These are phyloP conservation scores for Zeuzera pyrina DNA, from an alignment of 2,888 invertebrate species.

Conservation along the genomic window DNA sequence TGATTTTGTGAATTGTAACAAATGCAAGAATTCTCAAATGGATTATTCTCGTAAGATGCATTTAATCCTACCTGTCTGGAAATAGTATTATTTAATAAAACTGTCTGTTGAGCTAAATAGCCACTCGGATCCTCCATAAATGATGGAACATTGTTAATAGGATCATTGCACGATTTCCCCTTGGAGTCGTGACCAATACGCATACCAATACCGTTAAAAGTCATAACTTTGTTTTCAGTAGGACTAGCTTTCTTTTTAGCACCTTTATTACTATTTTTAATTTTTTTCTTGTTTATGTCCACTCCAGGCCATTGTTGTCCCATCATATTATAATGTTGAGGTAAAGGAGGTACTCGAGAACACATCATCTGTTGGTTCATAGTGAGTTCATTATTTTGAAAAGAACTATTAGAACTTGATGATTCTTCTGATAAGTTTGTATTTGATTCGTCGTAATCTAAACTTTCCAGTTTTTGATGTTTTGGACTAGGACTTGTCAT, in stretches of 20 bases:
- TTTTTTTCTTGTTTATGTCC: conserved; percentile 65
- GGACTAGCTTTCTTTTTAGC: conserved; percentile 61
- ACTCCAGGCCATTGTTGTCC: conserved; percentile 55
- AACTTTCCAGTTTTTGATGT: conserved; percentile 41
- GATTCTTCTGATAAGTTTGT: conserved; percentile 51
- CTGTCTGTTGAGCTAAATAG: conserved; percentile 92
- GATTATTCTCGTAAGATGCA: conserved; percentile 40
- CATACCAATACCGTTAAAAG: conserved; percentile 45
- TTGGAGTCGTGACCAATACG: conserved; percentile 47
- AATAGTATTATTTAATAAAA: conserved; percentile 87
- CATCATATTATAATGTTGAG: conserved; percentile 74
- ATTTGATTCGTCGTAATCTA: conserved; percentile 49
- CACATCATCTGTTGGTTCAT: conserved; percentile 71
- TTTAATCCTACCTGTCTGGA: conserved; percentile 75
- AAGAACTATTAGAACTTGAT: conserved; percentile 39
- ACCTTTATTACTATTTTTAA: conserved; percentile 67
- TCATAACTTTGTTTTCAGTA: conserved; percentile 39
- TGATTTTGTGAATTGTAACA: conserved; percentile 35
- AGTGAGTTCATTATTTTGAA: conserved; percentile 40
- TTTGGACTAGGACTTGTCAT: conserved; percentile 49
- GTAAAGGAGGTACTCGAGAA: conserved; percentile 81
- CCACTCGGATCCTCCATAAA: conserved; percentile 94
- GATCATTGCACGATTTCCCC: conserved; percentile 54
- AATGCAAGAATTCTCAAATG: conserved; percentile 36
- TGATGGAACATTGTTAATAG: conserved; percentile 79